Percentiles rank a stretch among this genome's conserved stretches.
phyloP scores from a whole-genome alignment of 2,113 vertebrate genomes.

The Coturnix japonica region DNA sequence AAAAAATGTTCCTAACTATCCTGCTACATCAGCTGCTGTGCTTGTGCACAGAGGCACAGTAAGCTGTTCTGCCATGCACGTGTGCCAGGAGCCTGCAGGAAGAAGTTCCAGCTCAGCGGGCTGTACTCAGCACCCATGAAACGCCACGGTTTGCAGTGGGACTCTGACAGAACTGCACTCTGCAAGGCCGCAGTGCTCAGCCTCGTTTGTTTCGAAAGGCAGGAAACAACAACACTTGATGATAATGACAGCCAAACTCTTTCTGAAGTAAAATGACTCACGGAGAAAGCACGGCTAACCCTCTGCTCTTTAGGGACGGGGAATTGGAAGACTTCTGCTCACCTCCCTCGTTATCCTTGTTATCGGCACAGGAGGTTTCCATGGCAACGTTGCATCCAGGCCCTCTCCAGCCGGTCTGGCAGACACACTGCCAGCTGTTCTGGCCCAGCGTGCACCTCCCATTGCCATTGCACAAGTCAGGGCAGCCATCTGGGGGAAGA shows the following conservation, averaged over 20 bases:
- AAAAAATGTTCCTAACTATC: neutral
- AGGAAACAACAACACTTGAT: neutral
- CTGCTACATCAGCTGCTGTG: neutral
- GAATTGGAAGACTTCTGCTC: slow-evolving; percentile 75
- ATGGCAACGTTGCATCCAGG: slow-evolving; percentile 97
- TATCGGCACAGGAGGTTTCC: slow-evolving; percentile 98
- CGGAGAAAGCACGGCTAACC: neutral
- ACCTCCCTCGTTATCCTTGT: slow-evolving; percentile 99
- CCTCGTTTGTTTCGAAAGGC: neutral
- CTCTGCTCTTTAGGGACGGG: slow-evolving; percentile 42
- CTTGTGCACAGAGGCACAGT: neutral
- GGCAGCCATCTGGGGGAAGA: slow-evolving; percentile 95
- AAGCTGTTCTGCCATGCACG: neutral
- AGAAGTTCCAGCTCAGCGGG: neutral
- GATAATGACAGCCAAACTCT: neutral
- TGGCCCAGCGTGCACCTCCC: slow-evolving; percentile 98
- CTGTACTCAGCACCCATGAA: neutral
- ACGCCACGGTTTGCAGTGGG: fast-evolving
- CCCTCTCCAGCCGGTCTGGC: slow-evolving; percentile 98
- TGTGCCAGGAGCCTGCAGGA: neutral
- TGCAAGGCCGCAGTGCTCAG: neutral
- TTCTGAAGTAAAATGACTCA: slow-evolving; percentile 28
- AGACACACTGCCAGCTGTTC: slow-evolving; percentile 99
- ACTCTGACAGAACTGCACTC: neutral
- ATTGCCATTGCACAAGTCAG: slow-evolving; percentile 96